Percentiles rank a stretch among this genome's conserved stretches.
These are phyloP conservation scores for Pentalonia nigronervosa DNA, from an alignment of 1,140 invertebrate genomes.

Conservation along the genomic window DNA sequence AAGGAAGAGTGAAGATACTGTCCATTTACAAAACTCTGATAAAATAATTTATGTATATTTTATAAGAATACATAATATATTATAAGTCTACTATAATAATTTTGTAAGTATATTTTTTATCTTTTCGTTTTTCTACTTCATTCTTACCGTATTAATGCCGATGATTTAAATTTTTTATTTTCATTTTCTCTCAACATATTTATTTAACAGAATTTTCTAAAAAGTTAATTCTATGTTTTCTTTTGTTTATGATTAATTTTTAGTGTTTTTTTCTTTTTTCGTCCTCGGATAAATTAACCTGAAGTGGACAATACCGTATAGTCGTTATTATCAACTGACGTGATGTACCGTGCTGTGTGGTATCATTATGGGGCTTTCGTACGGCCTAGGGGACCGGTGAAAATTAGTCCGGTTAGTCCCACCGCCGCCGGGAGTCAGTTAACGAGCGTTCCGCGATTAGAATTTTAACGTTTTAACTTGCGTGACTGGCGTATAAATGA, in stretches of 20 bases:
- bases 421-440: conserved; percentile 17
- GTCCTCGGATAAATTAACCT: background rate
- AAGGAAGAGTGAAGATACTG: background rate
- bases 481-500: conserved; percentile 30
- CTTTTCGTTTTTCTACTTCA: background rate
- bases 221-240: background rate
- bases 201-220: background rate
- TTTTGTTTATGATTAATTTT: background rate
- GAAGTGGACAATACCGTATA: background rate
- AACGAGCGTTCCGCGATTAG: conserved; percentile 35
- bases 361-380: background rate
- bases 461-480: conserved; percentile 24
- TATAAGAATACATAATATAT: background rate
- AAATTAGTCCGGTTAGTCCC: conserved; percentile 22
- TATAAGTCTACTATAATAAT: background rate
- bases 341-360: background rate
- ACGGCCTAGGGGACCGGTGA: background rate
- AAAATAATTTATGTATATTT: background rate
- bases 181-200: background rate
- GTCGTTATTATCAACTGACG: background rate
- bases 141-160: too few species aligned
- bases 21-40: background rate
- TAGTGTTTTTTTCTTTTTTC: background rate
- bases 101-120: background rate
- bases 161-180: background rate